Conservation (phyloP, 2,888 invertebrate species). For the Harpalus rubripes region DNA sequence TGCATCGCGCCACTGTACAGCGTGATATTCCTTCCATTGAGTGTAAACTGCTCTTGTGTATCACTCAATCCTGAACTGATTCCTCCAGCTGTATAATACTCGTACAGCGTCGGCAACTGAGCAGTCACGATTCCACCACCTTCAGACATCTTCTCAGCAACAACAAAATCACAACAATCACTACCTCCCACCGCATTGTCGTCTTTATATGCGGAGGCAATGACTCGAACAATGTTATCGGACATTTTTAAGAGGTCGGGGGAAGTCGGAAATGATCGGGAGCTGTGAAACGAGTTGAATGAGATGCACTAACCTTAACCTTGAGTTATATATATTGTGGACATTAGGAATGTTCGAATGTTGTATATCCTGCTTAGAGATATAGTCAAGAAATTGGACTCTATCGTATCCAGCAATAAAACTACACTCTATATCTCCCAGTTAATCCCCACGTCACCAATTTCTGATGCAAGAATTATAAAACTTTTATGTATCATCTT, state of each 20-base stretch:
- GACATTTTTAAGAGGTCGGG: background rate
- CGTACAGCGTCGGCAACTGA: slow-evolving; percentile 75
- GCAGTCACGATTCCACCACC: slow-evolving; percentile 9
- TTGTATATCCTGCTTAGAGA: too few relatives aligned
- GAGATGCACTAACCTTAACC: background rate
- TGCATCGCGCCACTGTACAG: slow-evolving; percentile 83
- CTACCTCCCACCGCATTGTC: background rate
- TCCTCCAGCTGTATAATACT: slow-evolving; percentile 77
- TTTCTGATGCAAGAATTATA: too few relatives aligned
- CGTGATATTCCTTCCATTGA: slow-evolving; percentile 76
- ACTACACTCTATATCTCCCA: too few relatives aligned
- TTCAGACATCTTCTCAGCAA: background rate
- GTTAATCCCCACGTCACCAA: too few relatives aligned
- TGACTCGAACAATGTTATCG: background rate
- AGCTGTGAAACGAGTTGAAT: background rate
- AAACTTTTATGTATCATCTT: too few relatives aligned
- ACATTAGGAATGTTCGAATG: too few relatives aligned
- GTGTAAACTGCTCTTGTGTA: slow-evolving; percentile 74
- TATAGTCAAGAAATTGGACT: too few relatives aligned
- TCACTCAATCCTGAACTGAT: slow-evolving; percentile 73
- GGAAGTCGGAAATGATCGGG: background rate
- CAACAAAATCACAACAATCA: background rate
- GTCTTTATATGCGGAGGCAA: background rate
- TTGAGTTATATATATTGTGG: background rate
- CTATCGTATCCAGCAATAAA: too few relatives aligned